Evolutionary conservation across 2,113 vertebrate species (phyloP), one percentile per base, ranked within the genome.

Genomic region (Paramisgurnus dabryanus): DNA sequence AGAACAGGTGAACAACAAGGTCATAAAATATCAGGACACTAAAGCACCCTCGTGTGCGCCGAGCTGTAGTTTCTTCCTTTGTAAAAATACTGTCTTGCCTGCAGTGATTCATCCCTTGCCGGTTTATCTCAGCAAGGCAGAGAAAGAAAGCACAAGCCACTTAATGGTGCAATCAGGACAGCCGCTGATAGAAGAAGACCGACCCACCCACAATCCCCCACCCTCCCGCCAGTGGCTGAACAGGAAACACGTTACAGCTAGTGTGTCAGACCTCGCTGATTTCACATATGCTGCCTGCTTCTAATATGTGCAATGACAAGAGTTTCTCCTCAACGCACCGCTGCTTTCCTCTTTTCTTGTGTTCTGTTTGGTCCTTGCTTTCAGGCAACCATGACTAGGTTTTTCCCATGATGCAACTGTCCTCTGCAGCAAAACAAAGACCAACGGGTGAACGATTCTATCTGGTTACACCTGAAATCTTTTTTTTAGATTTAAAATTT

Each of bases 131-230:
- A 53, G 72, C 57, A n/a, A 53, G 66, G 18, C 75, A 77, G 61
- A 65, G 74, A 65, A 17, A 80, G 61, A 72, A 17, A 65, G 68
- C 68, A 65, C 58, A 60, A 77, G 72, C 55, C 80, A 58, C 72
- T 81, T 81, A 81, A 69, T 76, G 80, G 80, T 66, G 61, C 80
- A 81, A 76, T 81, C 71, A 81, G 71, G 10, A 27, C 63, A 67
- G 75, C 34, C 22, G 15, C 75, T 6, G 75, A 77, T 77, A 67
- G 63, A 45, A 66, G 75, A 34, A 66, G 63, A 77, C 75, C 17
- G 13, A 11, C 61, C 63, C 22, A 18, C 64, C 71, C 55, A 2
- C 27, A 34, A 34, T 34, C 45, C 70, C 58, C 10, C 34, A 58
- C 53, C 45, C 78, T 58, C 15, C 69, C 34, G 34, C 69, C 40